phyloP scores from a whole-genome alignment of 2,113 vertebrate species.

The Oreochromis spilurus region DNA sequence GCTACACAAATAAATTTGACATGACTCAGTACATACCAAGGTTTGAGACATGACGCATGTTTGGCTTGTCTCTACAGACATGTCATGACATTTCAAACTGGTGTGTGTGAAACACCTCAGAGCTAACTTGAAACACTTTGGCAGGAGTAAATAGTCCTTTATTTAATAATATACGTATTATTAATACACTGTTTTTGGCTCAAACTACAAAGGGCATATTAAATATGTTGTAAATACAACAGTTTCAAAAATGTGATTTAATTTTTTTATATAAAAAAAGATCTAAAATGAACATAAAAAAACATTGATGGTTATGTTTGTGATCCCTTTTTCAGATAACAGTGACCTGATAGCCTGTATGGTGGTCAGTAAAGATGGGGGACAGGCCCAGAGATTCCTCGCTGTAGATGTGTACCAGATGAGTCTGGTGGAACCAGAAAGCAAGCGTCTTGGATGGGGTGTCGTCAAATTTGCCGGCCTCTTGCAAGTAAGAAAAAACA shows the following conservation, averaged over 20 bases:
- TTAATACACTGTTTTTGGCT: neutral
- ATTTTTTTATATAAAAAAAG: neutral
- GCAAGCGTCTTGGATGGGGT: constrained; percentile 94
- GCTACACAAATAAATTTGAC: neutral
- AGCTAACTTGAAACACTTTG: neutral
- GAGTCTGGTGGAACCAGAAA: constrained; percentile 94
- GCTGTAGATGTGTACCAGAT: constrained; percentile 97
- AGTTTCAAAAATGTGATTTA: neutral
- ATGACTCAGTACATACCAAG: neutral
- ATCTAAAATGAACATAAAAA: neutral
- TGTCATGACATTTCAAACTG: neutral
- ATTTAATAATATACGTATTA: neutral
- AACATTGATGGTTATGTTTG: neutral
- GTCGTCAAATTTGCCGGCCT: constrained; percentile 97
- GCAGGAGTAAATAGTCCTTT: neutral
- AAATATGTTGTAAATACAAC: neutral
- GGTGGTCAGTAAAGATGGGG: constrained; percentile 89
- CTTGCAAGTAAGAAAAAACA: constrained; percentile 75
- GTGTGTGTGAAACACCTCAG: neutral
- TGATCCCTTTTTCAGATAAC: constrained; percentile 78
- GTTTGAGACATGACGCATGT: neutral
- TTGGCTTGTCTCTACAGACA: neutral
- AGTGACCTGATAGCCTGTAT: constrained; percentile 96
- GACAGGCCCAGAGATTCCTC: constrained; percentile 91
- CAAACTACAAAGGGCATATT: neutral